phyloP scores from a whole-genome alignment of 1,140 invertebrate genomes.

The Drosophila subpulchrella region DNA sequence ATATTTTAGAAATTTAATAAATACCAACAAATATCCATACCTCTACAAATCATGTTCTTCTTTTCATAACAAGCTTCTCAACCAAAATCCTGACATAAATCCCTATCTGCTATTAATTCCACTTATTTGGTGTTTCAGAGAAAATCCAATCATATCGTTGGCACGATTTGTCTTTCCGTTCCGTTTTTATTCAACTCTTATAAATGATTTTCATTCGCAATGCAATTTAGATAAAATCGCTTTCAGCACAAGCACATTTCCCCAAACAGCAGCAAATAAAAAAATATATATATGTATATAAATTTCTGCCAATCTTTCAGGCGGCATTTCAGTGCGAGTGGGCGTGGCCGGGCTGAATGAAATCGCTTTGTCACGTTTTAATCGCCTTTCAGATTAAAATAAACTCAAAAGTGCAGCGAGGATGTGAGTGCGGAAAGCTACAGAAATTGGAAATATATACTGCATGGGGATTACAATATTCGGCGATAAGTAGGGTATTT shows the following conservation, averaged over 20 bases:
- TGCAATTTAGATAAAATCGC: constrained; percentile 69
- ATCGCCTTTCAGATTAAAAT: constrained; percentile 42
- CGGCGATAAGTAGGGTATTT: constrained; percentile 33
- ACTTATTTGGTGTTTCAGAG: neutral
- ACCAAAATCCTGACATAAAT: neutral
- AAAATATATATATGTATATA: constrained; percentile 1
- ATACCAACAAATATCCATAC: no score
- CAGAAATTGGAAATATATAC: constrained; percentile 13
- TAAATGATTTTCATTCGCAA: constrained; percentile 60
- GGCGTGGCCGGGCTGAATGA: neutral
- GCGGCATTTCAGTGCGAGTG: constrained; percentile 2
- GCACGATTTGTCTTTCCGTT: constrained; percentile 46
- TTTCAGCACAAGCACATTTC: constrained; percentile 30
- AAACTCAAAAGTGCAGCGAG: constrained; percentile 23
- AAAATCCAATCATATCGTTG: constrained; percentile 18
- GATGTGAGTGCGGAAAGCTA: neutral
- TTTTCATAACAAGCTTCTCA: neutral
- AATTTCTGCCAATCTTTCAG: constrained; percentile 22
- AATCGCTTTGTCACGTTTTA: constrained; percentile 46
- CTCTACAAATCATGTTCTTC: neutral
- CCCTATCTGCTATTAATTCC: constrained; percentile 12
- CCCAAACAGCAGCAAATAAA: constrained; percentile 20
- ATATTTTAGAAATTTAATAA: no score
- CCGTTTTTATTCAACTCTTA: constrained; percentile 42
- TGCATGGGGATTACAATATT: constrained; percentile 20